Evolutionary conservation across 2,113 vertebrate species (phyloP), one percentile per base, ranked within the genome.

Genomic region (Fukomys damarensis): DNA sequence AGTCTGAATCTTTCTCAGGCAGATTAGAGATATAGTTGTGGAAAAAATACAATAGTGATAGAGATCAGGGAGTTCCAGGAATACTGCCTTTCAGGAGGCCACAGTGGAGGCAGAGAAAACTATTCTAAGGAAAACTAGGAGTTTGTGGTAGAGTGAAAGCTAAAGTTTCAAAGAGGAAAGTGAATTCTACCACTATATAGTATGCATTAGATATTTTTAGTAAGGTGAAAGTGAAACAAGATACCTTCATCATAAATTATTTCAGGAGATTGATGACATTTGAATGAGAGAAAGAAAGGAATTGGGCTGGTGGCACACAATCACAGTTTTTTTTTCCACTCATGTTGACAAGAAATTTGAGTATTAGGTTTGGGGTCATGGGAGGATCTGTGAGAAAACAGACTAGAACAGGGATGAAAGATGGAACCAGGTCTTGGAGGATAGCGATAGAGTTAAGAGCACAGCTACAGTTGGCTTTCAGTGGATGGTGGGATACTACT

Each of bases 231-330:
- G 46, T 86, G 52, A 90, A 65, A 77, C 61, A 49, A 43, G 17
- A 11, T 86, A 52, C 46, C 17, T 26, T 95, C 91, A 70, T 43
- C 54, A 58, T 88, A 95, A 84, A 74, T 81, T 66, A 4, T 82
- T 88, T 85, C 38, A 38, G 19, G 81, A 52, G 86, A 93, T 91
- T 13, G 65, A 30, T 95, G 76, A n/a, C 24, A 92, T 95, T 86
- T 80, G 63, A 94, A 66, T 87, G 52, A 89, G 56, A 96, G 82
- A n/a, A 90, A 28, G 30, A 85, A 63, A 70, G 46, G 19, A 92
- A 59, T 76, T 96, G 56, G n/a, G 65, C n/a, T n/a, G 24, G 20
- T 54, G 43, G 87, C 32, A 24, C 52, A 89, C 76, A 56, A 52
- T 92, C 1, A 81, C 52, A 43, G 43, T 5, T 66, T 65, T 74